Conservation (phyloP, 2,113 vertebrate species). For the Tympanuchus pallidicinctus region DNA sequence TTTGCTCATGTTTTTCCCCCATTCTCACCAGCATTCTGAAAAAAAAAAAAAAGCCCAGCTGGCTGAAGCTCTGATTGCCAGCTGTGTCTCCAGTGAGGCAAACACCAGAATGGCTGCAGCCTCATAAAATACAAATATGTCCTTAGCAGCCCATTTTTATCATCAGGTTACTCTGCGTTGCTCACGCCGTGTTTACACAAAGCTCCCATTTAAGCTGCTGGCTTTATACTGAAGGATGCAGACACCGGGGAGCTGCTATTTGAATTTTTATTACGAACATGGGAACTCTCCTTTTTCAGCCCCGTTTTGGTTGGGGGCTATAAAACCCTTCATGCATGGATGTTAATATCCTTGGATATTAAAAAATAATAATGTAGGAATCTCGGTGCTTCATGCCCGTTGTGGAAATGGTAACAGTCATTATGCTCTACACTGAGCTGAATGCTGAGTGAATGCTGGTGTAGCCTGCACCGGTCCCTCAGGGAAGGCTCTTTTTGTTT, state of each 20-base stretch:
- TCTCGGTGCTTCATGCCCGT: neutral
- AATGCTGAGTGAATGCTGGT: neutral
- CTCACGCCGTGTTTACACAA: neutral
- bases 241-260: neutral
- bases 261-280: neutral
- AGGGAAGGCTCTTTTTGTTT: neutral
- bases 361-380: too few relatives aligned
- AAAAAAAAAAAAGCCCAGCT: neutral
- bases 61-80: neutral
- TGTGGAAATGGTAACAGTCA: neutral
- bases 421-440: neutral
- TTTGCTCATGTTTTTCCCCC: neutral
- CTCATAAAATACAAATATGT: neutral
- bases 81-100: neutral
- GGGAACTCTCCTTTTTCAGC: neutral
- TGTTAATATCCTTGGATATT: rapidly evolving
- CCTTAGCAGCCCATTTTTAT: neutral
- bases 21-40: neutral
- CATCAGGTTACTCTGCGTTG: neutral
- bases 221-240: neutral
- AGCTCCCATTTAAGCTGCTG: neutral
- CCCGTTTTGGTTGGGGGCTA: neutral
- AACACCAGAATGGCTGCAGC: neutral
- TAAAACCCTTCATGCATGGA: neutral
- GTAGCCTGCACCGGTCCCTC: neutral